These are phyloP conservation scores for Artemisiospiza belli DNA, from an alignment of 2,113 vertebrate genomes.

Conservation along the genomic window DNA sequence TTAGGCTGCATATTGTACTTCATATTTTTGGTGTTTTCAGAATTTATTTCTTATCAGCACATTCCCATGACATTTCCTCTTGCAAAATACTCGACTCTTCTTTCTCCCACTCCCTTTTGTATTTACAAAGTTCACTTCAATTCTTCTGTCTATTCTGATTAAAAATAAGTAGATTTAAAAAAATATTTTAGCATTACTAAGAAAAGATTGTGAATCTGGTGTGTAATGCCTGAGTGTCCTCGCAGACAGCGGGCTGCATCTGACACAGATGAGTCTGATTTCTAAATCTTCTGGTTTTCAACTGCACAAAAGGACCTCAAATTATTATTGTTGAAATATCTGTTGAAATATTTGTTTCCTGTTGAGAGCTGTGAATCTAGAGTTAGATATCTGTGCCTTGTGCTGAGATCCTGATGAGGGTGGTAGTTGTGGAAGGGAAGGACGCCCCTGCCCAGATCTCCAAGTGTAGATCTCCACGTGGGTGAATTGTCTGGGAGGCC, in stretches of 20 bases:
- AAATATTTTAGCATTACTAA: background rate
- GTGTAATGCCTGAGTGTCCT: background rate
- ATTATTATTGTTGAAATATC: background rate
- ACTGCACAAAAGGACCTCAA: background rate
- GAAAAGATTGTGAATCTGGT: background rate
- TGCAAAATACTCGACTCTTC: background rate
- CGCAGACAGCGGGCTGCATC: background rate
- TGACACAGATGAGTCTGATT: background rate
- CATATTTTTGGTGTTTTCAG: background rate
- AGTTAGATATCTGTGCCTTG: background rate
- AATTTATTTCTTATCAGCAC: background rate
- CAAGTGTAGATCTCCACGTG: too few relatives aligned
- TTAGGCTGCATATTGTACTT: background rate
- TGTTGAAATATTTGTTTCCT: background rate
- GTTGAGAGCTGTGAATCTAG: background rate
- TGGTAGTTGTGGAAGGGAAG: accelerated
- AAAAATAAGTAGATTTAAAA: background rate
- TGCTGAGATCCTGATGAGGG: background rate
- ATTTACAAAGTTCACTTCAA: background rate
- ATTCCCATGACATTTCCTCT: background rate
- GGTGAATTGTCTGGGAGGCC: background rate
- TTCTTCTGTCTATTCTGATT: background rate
- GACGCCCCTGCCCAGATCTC: accelerated
- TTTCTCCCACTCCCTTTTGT: background rate
- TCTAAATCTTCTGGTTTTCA: background rate